Conservation (phyloP, 2,797 vertebrate species). For the Mallotus villosus region DNA sequence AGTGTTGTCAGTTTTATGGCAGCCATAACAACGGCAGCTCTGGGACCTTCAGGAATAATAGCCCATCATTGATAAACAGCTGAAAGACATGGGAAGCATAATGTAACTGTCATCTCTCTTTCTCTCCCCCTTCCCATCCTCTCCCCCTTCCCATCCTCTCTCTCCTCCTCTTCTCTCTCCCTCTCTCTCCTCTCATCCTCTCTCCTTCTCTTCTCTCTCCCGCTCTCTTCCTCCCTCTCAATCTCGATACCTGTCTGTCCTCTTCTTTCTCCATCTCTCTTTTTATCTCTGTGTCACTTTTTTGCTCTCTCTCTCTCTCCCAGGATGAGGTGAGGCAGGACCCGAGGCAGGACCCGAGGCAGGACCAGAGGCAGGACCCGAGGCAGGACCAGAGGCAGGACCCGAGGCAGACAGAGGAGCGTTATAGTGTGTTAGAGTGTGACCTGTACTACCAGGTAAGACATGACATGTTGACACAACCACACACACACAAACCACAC, state of each 20-base stretch:
- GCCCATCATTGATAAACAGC: conserved; percentile 31
- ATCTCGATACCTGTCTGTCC: not conserved
- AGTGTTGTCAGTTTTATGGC: conserved; percentile 22
- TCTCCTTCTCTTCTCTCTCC: not conserved
- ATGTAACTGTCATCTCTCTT: conserved; percentile 16
- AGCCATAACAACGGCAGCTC: conserved; percentile 8
- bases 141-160: not conserved
- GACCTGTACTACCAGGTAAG: conserved; percentile 58
- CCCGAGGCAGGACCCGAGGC: too few relatives aligned
- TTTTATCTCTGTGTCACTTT: not conserved
- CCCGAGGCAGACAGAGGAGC: conserved; percentile 50
- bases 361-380: conserved; percentile 44
- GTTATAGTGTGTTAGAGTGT: conserved; percentile 49
- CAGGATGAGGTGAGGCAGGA: conserved; percentile 58
- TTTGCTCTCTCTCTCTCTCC: not conserved
- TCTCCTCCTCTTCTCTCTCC: not conserved
- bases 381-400: conserved; percentile 45
- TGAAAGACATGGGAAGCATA: conserved; percentile 36
- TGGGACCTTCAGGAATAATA: conserved; percentile 29
- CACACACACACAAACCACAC: not conserved
- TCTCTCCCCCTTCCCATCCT: conserved; percentile 9
- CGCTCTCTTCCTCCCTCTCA: too few relatives aligned
- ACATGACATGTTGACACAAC: too few relatives aligned
- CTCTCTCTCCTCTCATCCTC: not conserved
- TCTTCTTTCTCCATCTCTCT: not conserved